phyloP scores from a whole-genome alignment of 2,113 vertebrate genomes.

The Nesospiza acunhae region DNA sequence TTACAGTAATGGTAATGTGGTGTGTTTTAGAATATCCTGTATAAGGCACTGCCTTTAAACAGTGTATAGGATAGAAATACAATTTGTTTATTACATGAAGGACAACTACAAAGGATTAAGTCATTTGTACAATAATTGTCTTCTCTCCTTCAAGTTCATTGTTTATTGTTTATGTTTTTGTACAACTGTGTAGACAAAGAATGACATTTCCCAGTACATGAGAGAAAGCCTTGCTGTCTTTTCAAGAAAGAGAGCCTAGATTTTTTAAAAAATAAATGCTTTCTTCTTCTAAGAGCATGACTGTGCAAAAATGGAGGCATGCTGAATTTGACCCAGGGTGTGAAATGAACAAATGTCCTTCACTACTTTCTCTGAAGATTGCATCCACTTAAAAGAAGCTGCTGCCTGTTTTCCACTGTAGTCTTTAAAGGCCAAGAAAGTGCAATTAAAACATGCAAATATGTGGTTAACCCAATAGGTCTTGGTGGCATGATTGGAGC shows the following conservation, averaged over 20 bases:
- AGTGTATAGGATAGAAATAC: not conserved
- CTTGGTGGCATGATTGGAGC: not conserved
- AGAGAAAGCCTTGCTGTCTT: not conserved
- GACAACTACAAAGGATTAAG: not conserved
- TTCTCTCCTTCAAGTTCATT: not conserved
- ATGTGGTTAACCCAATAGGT: not conserved
- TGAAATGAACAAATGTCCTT: not conserved
- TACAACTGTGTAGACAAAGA: not conserved
- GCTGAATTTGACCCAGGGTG: not conserved
- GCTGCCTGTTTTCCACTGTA: not conserved
- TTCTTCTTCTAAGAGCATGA: conserved; percentile 10
- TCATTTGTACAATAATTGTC: not conserved
- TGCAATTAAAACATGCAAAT: not conserved
- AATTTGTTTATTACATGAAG: not conserved
- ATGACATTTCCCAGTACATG: not conserved
- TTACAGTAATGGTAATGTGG: not conserved
- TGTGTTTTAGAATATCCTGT: not conserved
- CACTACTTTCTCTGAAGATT: not conserved
- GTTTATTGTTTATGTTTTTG: not conserved
- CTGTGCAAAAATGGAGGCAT: not conserved
- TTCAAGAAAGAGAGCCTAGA: not conserved
- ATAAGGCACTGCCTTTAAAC: not conserved
- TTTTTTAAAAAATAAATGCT: not conserved
- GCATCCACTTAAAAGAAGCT: not conserved
- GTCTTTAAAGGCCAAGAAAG: not conserved